A percentile compares a stretch with the other conserved stretches of the same genome.
Conservation (phyloP, 1,140 invertebrate genomes). For the Holcopasites calliopsidis region DNA sequence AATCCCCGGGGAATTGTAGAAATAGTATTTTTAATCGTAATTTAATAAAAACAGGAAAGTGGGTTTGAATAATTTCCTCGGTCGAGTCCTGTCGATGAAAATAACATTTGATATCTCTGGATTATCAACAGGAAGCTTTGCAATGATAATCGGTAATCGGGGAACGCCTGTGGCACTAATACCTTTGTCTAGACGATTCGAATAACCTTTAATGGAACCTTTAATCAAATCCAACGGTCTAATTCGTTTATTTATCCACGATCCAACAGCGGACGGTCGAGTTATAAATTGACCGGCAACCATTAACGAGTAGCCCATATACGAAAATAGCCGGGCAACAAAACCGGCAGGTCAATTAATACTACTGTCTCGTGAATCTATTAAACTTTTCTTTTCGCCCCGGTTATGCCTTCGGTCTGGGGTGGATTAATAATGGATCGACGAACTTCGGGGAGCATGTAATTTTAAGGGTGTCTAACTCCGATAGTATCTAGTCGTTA, state of each 20-base stretch:
- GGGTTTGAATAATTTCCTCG: no score
- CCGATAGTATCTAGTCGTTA: no score
- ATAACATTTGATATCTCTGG: no score
- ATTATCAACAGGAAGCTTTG: no score
- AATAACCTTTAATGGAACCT: background rate
- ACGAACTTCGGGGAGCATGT: no score
- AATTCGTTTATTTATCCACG: constrained; percentile 1
- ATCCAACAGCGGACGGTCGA: background rate
- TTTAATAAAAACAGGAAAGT: no score
- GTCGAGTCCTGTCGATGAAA: no score
- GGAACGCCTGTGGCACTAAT: constrained; percentile 34
- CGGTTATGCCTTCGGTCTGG: background rate
- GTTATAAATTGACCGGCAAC: background rate
- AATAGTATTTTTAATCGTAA: no score
- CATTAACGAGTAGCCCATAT: background rate
- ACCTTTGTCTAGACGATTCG: constrained; percentile 8
- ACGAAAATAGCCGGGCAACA: background rate
- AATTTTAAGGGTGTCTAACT: no score
- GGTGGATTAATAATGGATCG: background rate
- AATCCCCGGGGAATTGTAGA: no score
- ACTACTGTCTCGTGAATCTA: background rate
- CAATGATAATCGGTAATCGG: no score
- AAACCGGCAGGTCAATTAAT: background rate
- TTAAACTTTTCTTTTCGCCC: no score
- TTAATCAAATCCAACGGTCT: constrained; percentile 10